phyloP scores from a whole-genome alignment of 2,797 vertebrate species.

The Leucoraja ocellata region DNA sequence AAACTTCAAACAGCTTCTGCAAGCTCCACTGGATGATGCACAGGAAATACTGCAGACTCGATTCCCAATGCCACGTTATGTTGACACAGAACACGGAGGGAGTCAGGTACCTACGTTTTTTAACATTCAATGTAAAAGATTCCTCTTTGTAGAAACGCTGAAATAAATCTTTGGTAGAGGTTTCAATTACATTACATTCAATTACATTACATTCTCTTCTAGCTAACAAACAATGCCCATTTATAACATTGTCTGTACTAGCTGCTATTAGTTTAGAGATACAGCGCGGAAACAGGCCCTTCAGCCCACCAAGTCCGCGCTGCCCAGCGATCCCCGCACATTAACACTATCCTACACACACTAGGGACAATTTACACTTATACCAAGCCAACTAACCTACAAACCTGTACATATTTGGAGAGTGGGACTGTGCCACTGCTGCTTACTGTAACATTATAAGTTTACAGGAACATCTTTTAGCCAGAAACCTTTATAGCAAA shows the following conservation, averaged over 20 bases:
- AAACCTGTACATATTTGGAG: not conserved
- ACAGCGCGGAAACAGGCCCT: no score
- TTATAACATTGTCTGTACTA: not conserved
- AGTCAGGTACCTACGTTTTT: constrained; percentile 57
- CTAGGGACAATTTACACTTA: no score
- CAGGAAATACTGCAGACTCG: constrained; percentile 89
- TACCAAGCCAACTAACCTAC: no score
- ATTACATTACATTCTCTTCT: constrained; percentile 43
- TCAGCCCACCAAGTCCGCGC: no score
- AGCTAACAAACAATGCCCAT: not conserved
- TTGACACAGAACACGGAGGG: constrained; percentile 87
- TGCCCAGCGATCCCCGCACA: no score
- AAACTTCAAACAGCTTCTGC: constrained; percentile 92
- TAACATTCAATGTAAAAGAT: not conserved
- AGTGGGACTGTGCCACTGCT: no score
- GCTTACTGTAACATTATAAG: no score
- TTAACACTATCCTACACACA: no score
- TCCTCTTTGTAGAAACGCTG: constrained; percentile 40
- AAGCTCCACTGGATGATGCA: constrained; percentile 87
- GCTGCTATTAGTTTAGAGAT: not conserved
- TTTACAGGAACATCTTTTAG: no score
- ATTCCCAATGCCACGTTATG: constrained; percentile 91
- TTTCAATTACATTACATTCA: not conserved
- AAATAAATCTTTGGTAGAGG: not conserved
- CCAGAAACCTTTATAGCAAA: no score